Conservation (phyloP, 2,113 vertebrate species). For the Muntiacus muntjak region DNA sequence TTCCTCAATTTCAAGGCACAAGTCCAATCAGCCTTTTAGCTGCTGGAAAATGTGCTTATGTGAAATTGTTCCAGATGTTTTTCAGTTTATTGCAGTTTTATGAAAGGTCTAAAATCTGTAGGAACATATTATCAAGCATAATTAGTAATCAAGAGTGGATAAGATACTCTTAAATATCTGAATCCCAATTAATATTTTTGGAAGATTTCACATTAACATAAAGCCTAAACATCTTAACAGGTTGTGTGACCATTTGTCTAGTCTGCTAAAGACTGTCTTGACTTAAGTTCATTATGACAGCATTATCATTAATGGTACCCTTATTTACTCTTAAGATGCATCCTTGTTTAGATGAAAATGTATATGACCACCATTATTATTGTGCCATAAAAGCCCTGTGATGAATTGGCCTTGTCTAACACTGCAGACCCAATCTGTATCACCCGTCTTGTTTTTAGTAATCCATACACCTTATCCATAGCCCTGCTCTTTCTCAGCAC, state of each 20-base stretch:
- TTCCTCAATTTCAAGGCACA: background rate
- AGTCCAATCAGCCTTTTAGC: background rate
- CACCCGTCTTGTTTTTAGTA: background rate
- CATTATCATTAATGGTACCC: background rate
- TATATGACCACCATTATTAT: background rate
- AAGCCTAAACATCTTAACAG: background rate
- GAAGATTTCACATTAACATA: background rate
- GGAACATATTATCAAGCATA: background rate
- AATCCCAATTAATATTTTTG: background rate
- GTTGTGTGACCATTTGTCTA: background rate
- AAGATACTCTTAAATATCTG: background rate
- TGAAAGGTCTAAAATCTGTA: background rate
- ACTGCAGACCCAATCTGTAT: background rate
- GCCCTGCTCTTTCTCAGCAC: too few species aligned
- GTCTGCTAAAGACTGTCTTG: background rate
- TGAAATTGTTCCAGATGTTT: background rate
- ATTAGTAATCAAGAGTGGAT: background rate
- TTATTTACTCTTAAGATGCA: background rate
- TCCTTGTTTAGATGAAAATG: background rate
- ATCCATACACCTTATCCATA: background rate
- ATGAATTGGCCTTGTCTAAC: background rate
- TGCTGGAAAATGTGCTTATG: background rate
- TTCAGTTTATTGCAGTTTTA: background rate
- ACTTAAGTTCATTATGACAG: background rate
- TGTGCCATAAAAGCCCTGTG: background rate